Evolutionary conservation across 2,888 invertebrate genomes (phyloP).

Genomic region (Anarsia innoxiella): DNA sequence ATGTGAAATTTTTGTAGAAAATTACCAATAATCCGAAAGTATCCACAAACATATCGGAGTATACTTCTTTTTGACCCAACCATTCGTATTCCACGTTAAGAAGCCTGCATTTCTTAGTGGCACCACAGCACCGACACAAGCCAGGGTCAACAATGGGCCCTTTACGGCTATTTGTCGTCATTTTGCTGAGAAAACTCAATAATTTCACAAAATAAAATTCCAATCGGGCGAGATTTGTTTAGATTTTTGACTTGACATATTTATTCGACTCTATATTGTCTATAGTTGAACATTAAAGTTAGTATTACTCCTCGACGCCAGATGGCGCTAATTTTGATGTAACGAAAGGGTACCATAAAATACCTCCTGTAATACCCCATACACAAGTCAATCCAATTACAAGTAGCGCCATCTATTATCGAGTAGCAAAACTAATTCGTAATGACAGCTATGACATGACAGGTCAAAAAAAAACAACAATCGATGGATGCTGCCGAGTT

Average conservation of each 20-base stretch:
- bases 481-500: too few relatives aligned
- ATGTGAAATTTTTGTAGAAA: too few relatives aligned
- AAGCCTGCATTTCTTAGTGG: slow-evolving; percentile 35
- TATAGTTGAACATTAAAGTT: neutral
- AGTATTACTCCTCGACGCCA: neutral
- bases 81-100: slow-evolving; percentile 37
- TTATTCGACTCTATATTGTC: neutral
- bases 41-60: slow-evolving; percentile 39
- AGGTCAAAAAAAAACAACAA: too few relatives aligned
- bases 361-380: too few relatives aligned
- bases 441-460: too few relatives aligned
- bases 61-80: slow-evolving; percentile 35
- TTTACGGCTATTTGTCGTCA: slow-evolving; percentile 8
- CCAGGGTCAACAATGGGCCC: slow-evolving; percentile 29
- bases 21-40: slow-evolving; percentile 39
- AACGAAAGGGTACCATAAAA: too few relatives aligned
- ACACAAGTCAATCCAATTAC: too few relatives aligned
- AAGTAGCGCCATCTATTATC: neutral
- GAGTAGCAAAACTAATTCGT: neutral
- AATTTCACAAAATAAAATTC: too few relatives aligned
- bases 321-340: too few relatives aligned
- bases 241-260: neutral
- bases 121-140: slow-evolving; percentile 36
- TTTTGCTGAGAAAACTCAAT: too few relatives aligned
- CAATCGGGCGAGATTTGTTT: too few relatives aligned